A percentile compares a stretch with the other conserved stretches of the same genome.
Conservation (phyloP, 2,888 invertebrate species). For the Drosophila picticornis region DNA sequence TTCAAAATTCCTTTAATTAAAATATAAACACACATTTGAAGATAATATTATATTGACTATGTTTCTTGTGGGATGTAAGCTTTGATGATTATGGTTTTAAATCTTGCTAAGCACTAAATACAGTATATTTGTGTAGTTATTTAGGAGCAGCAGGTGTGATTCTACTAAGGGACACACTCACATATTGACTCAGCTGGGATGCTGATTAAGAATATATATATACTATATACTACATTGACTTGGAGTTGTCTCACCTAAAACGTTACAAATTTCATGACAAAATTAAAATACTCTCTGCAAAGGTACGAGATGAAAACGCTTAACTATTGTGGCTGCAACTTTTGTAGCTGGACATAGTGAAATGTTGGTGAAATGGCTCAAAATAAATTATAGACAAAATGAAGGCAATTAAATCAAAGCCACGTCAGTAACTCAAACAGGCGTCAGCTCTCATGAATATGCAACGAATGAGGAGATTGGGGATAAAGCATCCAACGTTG, state of each 20-base stretch:
- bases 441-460: slow-evolving; percentile 65
- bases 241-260: neutral
- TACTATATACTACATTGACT: neutral
- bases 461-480: slow-evolving; percentile 49
- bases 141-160: neutral
- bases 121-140: neutral
- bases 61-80: neutral
- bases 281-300: neutral
- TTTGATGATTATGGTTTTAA: neutral
- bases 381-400: slow-evolving; percentile 75
- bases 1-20: neutral
- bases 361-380: slow-evolving; percentile 35
- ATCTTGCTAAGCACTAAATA: neutral
- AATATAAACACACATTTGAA: neutral
- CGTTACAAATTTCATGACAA: neutral
- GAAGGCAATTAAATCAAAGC: slow-evolving; percentile 77
- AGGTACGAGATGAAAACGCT: neutral
- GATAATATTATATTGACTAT: neutral
- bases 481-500: slow-evolving; percentile 30
- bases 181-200: neutral
- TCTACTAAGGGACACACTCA: neutral
- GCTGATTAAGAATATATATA: neutral
- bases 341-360: slow-evolving; percentile 27
- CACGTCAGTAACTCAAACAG: slow-evolving; percentile 70
- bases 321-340: slow-evolving; percentile 17